phyloP scores from a whole-genome alignment of 2,113 vertebrate genomes.

The Triplophysa rosa region DNA sequence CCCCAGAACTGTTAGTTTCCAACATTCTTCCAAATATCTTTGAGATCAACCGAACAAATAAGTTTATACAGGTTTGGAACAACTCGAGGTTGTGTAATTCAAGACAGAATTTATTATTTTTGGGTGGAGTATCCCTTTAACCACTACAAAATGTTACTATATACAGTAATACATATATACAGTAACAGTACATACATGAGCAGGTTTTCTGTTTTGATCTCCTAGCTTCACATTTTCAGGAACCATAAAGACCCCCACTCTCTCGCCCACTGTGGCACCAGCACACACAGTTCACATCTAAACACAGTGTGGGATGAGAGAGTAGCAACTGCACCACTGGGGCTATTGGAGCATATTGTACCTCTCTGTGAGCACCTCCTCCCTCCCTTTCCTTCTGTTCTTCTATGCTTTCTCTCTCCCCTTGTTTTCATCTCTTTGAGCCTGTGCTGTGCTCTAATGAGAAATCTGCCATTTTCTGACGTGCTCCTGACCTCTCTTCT shows the following conservation, averaged over 20 bases:
- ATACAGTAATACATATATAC: too few relatives aligned
- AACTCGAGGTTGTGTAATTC: too few relatives aligned
- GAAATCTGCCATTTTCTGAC: conserved; percentile 62
- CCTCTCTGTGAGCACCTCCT: conserved; percentile 31
- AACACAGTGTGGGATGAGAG: conserved; percentile 26
- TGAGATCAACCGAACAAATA: too few relatives aligned
- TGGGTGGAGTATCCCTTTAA: too few relatives aligned
- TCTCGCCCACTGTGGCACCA: background rate
- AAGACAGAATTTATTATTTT: too few relatives aligned
- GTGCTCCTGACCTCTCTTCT: conserved; percentile 58
- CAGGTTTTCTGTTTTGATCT: conserved; percentile 10
- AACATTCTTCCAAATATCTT: too few relatives aligned
- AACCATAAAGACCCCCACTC: background rate
- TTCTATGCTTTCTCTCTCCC: background rate
- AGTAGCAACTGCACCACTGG: conserved; percentile 17
- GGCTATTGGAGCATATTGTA: conserved; percentile 31
- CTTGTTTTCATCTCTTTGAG: conserved; percentile 44
- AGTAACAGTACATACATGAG: background rate
- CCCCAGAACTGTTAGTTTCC: too few relatives aligned
- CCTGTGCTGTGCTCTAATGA: conserved; percentile 62
- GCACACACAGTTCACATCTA: conserved; percentile 20
- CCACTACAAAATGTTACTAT: too few relatives aligned
- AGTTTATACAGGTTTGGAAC: too few relatives aligned
- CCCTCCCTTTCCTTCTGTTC: conserved; percentile 30
- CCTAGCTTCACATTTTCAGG: conserved; percentile 7